phyloP scores from a whole-genome alignment of 2,797 vertebrate species.

The Pseudomugil tenellus region DNA sequence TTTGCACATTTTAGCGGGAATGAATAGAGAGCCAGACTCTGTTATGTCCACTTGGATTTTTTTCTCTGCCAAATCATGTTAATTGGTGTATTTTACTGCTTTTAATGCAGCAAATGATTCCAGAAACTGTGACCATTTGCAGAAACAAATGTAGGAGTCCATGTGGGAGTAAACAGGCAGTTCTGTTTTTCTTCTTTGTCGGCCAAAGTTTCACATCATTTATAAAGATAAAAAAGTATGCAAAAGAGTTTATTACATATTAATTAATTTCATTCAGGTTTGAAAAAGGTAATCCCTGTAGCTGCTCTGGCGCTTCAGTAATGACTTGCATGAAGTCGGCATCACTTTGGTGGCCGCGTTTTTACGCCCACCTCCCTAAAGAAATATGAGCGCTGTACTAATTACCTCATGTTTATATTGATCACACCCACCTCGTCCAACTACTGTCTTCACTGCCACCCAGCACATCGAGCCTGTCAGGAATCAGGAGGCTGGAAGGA shows the following conservation, averaged over 20 bases:
- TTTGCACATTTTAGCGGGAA: slow-evolving; percentile 36
- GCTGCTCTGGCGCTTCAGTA: slow-evolving; percentile 50
- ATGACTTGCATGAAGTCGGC: slow-evolving; percentile 47
- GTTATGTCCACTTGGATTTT: slow-evolving; percentile 32
- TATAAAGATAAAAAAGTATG: slow-evolving; percentile 8
- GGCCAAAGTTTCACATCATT: slow-evolving; percentile 38
- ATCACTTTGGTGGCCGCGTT: slow-evolving; percentile 57
- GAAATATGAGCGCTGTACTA: slow-evolving; percentile 71
- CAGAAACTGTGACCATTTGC: slow-evolving; percentile 17
- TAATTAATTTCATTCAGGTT: slow-evolving; percentile 55
- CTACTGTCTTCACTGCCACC: slow-evolving; percentile 41
- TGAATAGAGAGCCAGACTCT: slow-evolving; percentile 26
- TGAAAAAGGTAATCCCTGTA: slow-evolving; percentile 45
- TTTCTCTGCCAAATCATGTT: slow-evolving; percentile 30
- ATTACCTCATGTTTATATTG: slow-evolving; percentile 77
- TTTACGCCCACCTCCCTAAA: slow-evolving; percentile 62
- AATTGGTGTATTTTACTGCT: slow-evolving; percentile 49
- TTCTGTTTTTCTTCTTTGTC: slow-evolving; percentile 12
- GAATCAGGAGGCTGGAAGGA: slow-evolving; percentile 39
- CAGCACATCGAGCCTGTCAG: slow-evolving; percentile 54
- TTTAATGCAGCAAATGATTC: slow-evolving; percentile 25
- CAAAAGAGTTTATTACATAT: slow-evolving; percentile 35
- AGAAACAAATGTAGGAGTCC: slow-evolving; percentile 24
- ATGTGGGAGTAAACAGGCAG: slow-evolving; percentile 21
- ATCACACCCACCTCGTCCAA: slow-evolving; percentile 54